phyloP scores from a whole-genome alignment of 1,140 invertebrate genomes.

The Diachasmimorpha longicaudata region DNA sequence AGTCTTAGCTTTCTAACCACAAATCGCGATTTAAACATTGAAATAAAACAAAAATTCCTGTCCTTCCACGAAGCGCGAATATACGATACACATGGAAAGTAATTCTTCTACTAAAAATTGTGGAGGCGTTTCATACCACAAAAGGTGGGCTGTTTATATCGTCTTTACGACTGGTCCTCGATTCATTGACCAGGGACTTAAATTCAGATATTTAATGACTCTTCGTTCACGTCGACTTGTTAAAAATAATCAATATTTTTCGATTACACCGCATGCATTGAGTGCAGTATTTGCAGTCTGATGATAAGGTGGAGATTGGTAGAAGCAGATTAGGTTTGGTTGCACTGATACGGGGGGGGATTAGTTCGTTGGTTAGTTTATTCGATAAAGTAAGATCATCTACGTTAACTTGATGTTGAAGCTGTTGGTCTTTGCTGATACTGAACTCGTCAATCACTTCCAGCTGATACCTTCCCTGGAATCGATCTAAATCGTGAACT shows the following conservation, averaged over 20 bases:
- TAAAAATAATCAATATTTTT: too few relatives aligned
- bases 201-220: not conserved
- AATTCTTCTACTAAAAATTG: conserved; percentile 10
- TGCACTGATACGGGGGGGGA: too few relatives aligned
- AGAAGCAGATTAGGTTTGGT: too few relatives aligned
- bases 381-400: too few relatives aligned
- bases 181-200: not conserved
- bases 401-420: too few relatives aligned
- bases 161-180: not conserved
- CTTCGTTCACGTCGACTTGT: not conserved
- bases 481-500: not conserved
- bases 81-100: conserved; percentile 15
- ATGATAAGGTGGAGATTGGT: too few relatives aligned
- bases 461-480: not conserved
- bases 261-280: too few relatives aligned
- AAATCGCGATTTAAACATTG: not conserved
- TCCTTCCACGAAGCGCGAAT: conserved; percentile 21
- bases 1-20: not conserved
- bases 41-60: not conserved
- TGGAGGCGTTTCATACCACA: not conserved
- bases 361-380: too few relatives aligned
- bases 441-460: too few relatives aligned
- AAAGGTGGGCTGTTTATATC: not conserved
- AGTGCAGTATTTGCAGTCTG: too few relatives aligned
- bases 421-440: too few relatives aligned